phyloP scores from a whole-genome alignment of 1,140 invertebrate genomes.

The Argopecten irradians region DNA sequence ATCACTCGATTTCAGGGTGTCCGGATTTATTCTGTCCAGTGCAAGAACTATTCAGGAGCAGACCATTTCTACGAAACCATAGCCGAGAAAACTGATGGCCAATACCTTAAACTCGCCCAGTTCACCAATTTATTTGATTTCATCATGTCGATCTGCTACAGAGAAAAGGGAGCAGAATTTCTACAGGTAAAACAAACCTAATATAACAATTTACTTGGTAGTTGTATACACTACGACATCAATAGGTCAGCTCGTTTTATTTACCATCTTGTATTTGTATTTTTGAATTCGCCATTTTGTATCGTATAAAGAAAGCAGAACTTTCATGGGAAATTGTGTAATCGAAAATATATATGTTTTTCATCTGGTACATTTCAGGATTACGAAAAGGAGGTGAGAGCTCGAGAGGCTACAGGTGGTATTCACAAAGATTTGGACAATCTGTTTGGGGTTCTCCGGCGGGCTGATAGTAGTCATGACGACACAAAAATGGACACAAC shows the following conservation, averaged over 20 bases:
- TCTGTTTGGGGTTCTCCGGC: slow-evolving; percentile 49
- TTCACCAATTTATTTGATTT: slow-evolving; percentile 57
- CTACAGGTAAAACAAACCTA: slow-evolving; percentile 47
- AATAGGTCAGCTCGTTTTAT: no score
- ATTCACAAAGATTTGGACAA: slow-evolving; percentile 57
- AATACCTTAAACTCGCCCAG: slow-evolving; percentile 41
- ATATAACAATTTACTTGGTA: not conserved
- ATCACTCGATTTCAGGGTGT: slow-evolving; percentile 40
- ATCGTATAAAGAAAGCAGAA: not conserved
- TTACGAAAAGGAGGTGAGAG: slow-evolving; percentile 57
- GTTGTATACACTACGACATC: not conserved
- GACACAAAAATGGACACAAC: slow-evolving; percentile 20
- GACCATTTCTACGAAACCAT: slow-evolving; percentile 45
- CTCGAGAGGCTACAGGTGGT: slow-evolving; percentile 43
- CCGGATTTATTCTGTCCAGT: slow-evolving; percentile 46
- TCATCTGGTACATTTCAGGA: slow-evolving; percentile 38
- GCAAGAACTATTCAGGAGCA: slow-evolving; percentile 5
- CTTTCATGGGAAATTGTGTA: not conserved
- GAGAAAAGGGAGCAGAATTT: slow-evolving; percentile 54
- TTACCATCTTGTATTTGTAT: not conserved
- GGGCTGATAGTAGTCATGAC: slow-evolving; percentile 33
- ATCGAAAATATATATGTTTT: not conserved
- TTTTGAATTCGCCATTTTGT: not conserved
- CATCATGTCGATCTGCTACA: slow-evolving; percentile 64
- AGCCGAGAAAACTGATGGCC: slow-evolving; percentile 39